phyloP scores from a whole-genome alignment of 2,888 invertebrate genomes.

The Muscina levida region DNA sequence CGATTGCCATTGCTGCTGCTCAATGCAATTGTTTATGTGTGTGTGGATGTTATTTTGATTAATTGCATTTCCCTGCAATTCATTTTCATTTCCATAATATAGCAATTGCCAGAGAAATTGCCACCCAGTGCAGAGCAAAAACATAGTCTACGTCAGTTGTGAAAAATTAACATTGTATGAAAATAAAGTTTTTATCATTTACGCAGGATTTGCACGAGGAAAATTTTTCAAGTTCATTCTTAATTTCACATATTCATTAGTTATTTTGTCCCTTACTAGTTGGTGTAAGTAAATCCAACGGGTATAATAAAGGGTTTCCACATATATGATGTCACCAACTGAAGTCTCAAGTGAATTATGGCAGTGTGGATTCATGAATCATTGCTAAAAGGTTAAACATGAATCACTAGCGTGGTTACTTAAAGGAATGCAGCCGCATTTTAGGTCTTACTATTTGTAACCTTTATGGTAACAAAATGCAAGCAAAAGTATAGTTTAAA shows the following conservation, averaged over 20 bases:
- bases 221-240: conserved; percentile 41
- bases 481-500: too few species aligned
- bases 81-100: conserved; percentile 44
- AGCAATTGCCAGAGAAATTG: conserved; percentile 15
- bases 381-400: background rate
- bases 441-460: too few species aligned
- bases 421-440: background rate
- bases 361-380: conserved; percentile 15
- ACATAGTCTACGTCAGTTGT: conserved; percentile 55
- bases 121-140: conserved; percentile 10
- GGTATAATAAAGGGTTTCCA: conserved; percentile 20
- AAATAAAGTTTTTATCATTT: conserved; percentile 18
- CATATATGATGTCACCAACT: conserved; percentile 19
- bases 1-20: conserved; percentile 4
- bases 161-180: conserved; percentile 56
- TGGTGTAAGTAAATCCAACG: conserved; percentile 8
- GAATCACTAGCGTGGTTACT: background rate
- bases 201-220: conserved; percentile 24
- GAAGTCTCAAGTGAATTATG: conserved; percentile 28
- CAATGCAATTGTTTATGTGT: background rate
- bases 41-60: conserved; percentile 59
- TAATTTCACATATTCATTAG: conserved; percentile 45
- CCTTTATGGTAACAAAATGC: too few species aligned
- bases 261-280: background rate
- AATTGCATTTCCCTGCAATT: conserved; percentile 63